Percentiles rank a stretch among this genome's conserved stretches.
Evolutionary conservation across 2,888 invertebrate species (phyloP).

Genomic region (Microplitis manilae): DNA sequence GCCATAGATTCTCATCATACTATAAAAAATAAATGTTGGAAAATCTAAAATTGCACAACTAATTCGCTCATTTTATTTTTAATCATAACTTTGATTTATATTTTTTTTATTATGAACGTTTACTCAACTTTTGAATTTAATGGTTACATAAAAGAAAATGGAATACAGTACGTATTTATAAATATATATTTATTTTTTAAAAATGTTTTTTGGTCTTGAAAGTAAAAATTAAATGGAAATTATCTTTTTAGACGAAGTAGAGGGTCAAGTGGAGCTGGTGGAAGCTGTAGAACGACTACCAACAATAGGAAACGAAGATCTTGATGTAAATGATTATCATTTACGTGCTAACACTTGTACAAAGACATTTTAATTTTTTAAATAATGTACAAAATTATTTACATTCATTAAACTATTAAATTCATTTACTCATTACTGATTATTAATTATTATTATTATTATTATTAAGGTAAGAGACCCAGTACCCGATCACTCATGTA

Average conservation of each 20-base stretch:
- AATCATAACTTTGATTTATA: no score
- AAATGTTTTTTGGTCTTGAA: neutral
- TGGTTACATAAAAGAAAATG: conserved; percentile 1
- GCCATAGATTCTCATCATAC: no score
- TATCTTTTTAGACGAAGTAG: conserved; percentile 17
- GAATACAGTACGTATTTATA: neutral
- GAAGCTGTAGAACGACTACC: conserved; percentile 21
- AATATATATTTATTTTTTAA: neutral
- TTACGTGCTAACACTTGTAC: neutral
- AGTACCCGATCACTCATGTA: no score
- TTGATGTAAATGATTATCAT: neutral
- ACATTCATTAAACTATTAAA: neutral
- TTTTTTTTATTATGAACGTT: no score
- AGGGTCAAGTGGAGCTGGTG: conserved; percentile 18
- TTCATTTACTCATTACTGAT: neutral
- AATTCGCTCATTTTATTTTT: no score
- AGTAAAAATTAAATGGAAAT: no score
- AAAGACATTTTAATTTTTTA: neutral
- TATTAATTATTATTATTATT: neutral
- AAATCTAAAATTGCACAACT: no score
- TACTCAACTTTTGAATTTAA: no score
- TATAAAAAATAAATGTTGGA: no score
- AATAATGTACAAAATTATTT: neutral
- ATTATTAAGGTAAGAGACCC: no score
- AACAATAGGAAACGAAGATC: conserved; percentile 21